Evolutionary conservation across 2,888 invertebrate genomes (phyloP).

Genomic region (Agrypnus murinus): DNA sequence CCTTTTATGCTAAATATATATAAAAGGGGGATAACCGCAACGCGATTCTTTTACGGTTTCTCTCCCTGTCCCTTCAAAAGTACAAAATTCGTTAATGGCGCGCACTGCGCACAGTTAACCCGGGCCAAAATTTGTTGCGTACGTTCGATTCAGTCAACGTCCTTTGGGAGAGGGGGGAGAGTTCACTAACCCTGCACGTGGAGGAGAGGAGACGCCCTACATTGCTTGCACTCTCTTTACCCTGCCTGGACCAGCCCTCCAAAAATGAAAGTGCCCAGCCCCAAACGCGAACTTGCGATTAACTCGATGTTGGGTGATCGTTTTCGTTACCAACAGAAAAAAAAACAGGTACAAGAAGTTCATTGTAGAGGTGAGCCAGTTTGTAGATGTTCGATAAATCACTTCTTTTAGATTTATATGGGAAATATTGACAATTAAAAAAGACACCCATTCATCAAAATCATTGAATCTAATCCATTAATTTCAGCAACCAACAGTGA

Average conservation of each 20-base stretch:
- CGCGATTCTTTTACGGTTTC: conserved; percentile 17
- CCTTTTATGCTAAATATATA: conserved; percentile 40
- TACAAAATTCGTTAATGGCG: conserved; percentile 51
- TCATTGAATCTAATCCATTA: too few species aligned
- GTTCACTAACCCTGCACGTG: conserved; percentile 51
- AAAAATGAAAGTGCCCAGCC: conserved; percentile 55
- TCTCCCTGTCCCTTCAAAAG: conserved; percentile 36
- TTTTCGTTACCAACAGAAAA: conserved; percentile 6
- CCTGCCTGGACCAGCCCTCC: conserved; percentile 53
- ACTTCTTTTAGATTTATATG: background rate
- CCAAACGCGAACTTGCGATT: conserved; percentile 26
- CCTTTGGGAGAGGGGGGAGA: conserved; percentile 49
- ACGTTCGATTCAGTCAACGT: conserved; percentile 52
- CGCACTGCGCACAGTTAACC: conserved; percentile 50
- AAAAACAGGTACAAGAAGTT: background rate
- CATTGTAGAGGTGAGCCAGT: background rate
- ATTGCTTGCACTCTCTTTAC: conserved; percentile 48
- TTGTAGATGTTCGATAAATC: background rate
- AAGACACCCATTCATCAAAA: too few species aligned
- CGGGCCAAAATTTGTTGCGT: conserved; percentile 54
- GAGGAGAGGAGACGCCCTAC: conserved; percentile 51
- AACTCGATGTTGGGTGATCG: conserved; percentile 17
- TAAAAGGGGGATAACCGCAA: conserved; percentile 42
- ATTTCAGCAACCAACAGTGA: too few species aligned
- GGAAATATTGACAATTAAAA: background rate